A percentile compares a stretch with the other conserved stretches of the same genome.
These are phyloP conservation scores for Hetaerina americana DNA, from an alignment of 1,140 invertebrate species.

Conservation along the genomic window DNA sequence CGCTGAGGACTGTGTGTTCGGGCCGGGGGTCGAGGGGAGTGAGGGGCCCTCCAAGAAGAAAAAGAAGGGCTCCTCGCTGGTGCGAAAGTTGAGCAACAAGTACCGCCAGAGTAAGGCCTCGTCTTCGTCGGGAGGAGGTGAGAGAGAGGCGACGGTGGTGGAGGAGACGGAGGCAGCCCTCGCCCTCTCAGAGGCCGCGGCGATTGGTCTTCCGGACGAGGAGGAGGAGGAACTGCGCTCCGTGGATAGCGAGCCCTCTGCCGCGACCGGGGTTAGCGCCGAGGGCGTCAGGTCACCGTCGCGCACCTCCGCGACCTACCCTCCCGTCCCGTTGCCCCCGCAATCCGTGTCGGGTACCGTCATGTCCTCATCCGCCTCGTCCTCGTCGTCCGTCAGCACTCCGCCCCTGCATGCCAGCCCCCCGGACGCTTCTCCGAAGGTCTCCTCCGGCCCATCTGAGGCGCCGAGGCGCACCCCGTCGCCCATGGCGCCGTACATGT, in stretches of 20 bases:
- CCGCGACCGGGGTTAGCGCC: neutral
- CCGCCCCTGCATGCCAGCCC: neutral
- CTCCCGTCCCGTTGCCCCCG: neutral
- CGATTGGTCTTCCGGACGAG: neutral
- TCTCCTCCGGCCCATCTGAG: neutral
- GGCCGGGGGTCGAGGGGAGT: slow-evolving; percentile 12
- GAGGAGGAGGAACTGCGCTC: slow-evolving; percentile 5
- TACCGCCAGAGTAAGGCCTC: slow-evolving; percentile 6
- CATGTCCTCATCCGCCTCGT: neutral
- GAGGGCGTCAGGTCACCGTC: neutral
- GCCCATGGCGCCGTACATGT: too few species aligned
- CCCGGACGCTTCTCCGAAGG: neutral
- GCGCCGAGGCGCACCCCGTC: neutral
- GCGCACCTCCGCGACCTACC: neutral
- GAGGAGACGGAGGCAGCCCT: neutral
- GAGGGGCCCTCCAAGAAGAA: slow-evolving; percentile 16
- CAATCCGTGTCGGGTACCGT: neutral
- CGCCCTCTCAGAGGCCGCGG: neutral
- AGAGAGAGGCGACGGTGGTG: slow-evolving; percentile 4
- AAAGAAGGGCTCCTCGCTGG: slow-evolving; percentile 9
- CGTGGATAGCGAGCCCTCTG: neutral
- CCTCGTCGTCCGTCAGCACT: neutral
- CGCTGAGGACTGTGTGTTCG: slow-evolving; percentile 5
- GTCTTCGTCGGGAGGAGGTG: neutral
- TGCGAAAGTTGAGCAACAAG: slow-evolving; percentile 2